Percentiles rank a stretch among this genome's conserved stretches.
Conservation (phyloP, 2,113 vertebrate genomes). For the Ascaphus truei region DNA sequence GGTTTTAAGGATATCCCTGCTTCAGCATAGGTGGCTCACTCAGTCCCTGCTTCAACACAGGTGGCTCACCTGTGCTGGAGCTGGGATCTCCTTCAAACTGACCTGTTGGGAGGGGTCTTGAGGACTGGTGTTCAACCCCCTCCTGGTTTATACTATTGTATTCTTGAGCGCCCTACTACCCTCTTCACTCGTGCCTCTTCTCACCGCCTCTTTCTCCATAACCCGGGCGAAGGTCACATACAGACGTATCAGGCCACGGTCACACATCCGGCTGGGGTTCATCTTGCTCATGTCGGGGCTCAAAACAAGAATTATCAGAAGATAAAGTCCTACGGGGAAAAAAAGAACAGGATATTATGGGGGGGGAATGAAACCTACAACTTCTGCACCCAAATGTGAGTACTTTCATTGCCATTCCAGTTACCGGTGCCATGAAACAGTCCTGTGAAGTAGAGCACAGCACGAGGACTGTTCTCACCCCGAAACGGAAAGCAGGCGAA, state of each 20-base stretch:
- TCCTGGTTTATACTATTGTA: too few relatives aligned
- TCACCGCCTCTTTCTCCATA: slow-evolving; percentile 49
- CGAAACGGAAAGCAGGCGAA: too few relatives aligned
- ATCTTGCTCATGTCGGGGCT: slow-evolving; percentile 35
- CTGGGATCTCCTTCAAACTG: background rate
- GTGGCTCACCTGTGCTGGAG: background rate
- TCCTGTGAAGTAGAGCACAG: too few relatives aligned
- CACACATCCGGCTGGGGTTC: slow-evolving; percentile 42
- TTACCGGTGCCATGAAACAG: too few relatives aligned
- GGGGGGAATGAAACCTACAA: too few relatives aligned
- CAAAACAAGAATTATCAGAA: slow-evolving; percentile 53
- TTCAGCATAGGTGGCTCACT: background rate
- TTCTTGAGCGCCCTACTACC: background rate
- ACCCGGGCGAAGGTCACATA: slow-evolving; percentile 47
- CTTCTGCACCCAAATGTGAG: too few relatives aligned
- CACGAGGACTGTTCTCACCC: too few relatives aligned
- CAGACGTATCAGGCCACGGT: slow-evolving; percentile 51
- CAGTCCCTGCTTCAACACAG: background rate
- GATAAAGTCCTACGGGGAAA: slow-evolving; percentile 45
- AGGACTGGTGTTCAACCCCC: background rate
- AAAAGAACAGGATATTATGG: too few relatives aligned
- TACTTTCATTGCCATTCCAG: too few relatives aligned
- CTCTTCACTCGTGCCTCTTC: background rate
- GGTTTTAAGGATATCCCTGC: background rate
- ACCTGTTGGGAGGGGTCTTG: background rate